Evolutionary conservation across 2,113 vertebrate species (phyloP).

Genomic region (Callopanchax toddi): DNA sequence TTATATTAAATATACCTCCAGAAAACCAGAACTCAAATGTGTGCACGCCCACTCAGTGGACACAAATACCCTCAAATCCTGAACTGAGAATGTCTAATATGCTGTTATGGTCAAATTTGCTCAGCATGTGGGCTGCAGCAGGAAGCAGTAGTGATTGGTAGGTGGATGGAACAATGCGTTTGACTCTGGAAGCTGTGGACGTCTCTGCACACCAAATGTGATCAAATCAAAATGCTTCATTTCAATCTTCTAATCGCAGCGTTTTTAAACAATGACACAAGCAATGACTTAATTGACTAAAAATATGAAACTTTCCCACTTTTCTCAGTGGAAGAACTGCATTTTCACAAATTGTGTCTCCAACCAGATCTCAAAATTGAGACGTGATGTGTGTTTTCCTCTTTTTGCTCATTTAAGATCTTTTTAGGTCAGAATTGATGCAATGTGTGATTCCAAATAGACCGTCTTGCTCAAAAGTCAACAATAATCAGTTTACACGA

Average conservation of each 20-base stretch:
- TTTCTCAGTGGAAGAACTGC: background rate
- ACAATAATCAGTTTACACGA: conserved; percentile 19
- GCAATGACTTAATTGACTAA: too few relatives aligned
- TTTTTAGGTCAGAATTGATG: background rate
- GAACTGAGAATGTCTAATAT: conserved; percentile 24
- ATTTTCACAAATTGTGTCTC: background rate
- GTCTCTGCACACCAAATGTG: conserved; percentile 2
- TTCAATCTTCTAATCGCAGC: background rate
- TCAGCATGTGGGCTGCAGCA: conserved; percentile 27
- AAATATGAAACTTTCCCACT: too few relatives aligned
- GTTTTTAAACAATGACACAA: background rate
- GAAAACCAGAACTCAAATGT: conserved; percentile 8
- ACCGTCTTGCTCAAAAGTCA: background rate
- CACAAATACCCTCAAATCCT: conserved; percentile 13
- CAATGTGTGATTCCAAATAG: background rate
- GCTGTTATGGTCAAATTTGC: conserved; percentile 28
- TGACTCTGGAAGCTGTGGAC: conserved; percentile 22
- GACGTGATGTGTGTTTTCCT: background rate
- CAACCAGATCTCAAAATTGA: too few relatives aligned
- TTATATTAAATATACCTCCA: conserved; percentile 29
- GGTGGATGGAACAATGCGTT: conserved; percentile 34
- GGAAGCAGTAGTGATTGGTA: conserved; percentile 18
- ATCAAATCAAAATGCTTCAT: background rate
- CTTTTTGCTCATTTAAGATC: background rate
- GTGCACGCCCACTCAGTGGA: background rate